These are phyloP conservation scores for Aplochiton taeniatus DNA, from an alignment of 2,797 vertebrate species.

Conservation along the genomic window DNA sequence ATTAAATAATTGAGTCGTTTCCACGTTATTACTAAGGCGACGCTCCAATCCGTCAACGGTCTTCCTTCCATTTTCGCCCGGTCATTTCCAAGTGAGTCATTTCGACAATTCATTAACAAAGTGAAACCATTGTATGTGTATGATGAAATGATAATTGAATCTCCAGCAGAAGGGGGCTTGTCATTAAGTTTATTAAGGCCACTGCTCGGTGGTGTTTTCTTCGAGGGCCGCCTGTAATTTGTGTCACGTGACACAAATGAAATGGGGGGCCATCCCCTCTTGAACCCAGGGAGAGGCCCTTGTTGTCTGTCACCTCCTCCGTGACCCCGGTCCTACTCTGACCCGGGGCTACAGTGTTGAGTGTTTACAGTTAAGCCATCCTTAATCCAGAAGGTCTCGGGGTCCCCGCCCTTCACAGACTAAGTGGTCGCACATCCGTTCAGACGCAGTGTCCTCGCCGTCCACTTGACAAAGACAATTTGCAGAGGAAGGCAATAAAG, in stretches of 20 bases:
- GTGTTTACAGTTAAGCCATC: constrained; percentile 55
- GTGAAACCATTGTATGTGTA: neutral
- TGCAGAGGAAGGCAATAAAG: constrained; percentile 22
- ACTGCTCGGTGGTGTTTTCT: neutral
- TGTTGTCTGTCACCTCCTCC: constrained; percentile 32
- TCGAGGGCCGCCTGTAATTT: constrained; percentile 18
- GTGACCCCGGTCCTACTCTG: constrained; percentile 32
- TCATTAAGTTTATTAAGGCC: neutral
- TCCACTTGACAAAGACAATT: constrained; percentile 20
- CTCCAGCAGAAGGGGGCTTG: neutral
- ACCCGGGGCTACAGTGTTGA: constrained; percentile 17
- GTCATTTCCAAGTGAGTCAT: constrained; percentile 2
- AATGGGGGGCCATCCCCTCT: constrained; percentile 42
- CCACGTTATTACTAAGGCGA: neutral
- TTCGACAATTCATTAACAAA: neutral
- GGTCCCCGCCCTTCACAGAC: constrained; percentile 35
- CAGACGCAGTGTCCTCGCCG: constrained; percentile 30
- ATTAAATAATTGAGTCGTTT: constrained; percentile 26
- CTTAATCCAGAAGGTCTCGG: constrained; percentile 52
- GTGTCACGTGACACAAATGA: constrained; percentile 44
- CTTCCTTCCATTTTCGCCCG: constrained; percentile 13
- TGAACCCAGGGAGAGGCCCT: constrained; percentile 39
- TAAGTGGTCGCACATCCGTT: constrained; percentile 38
- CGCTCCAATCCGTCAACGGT: neutral
- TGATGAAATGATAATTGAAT: neutral